Evolutionary conservation across 2,888 invertebrate species (phyloP), one percentile per base, ranked within the genome.

Genomic region (Coecobrya sp.): DNA sequence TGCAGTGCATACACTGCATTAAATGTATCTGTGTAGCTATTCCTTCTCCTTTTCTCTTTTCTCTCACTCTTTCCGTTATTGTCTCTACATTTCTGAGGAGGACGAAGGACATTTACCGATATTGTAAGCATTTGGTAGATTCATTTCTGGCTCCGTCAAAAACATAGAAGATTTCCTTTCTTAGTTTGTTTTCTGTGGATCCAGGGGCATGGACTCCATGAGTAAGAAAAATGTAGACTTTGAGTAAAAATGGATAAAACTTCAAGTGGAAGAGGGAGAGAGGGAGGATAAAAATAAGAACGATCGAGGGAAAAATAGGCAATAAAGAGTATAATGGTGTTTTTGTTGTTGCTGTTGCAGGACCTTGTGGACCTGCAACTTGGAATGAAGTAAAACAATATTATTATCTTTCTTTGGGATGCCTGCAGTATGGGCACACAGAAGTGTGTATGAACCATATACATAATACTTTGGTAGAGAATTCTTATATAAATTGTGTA

Each of bases 221-320:
- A 25, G 19, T n/a, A 45, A 76, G 49, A 11, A 49, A 76, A 76
- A 22, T 36, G 36, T 70, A 49, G 45, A 22, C 22, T 10, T 76
- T 76, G 19, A 11, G 42, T 73, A 25, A 76, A 76, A 76, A 76
- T 76, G 73, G 45, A 22, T 45, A 45, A 76, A 76, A 45, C 30
- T 68, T 70, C 30, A n/a, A 86, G 30, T 79, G 27, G 16, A 8
- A 52, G 27, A 81, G 59, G 36, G 70, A 86, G 22, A 52, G 27
- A 81, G 59, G 36, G 70, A 86, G 22, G 45, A 45, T 65, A 19
- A 85, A 68, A 85, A 85, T 49, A 90, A 84, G 82, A 79, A 85
- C 88, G 85, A 89, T 88, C 84, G 92, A 65, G 76, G 92, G 84
- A 68, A 89, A 87, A 88, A 92, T 92, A 92, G 92, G 92, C 92